A percentile compares a stretch with the other conserved stretches of the same genome.
phyloP scores from a whole-genome alignment of 2,797 vertebrate species.

The Crypturellus tataupa region DNA sequence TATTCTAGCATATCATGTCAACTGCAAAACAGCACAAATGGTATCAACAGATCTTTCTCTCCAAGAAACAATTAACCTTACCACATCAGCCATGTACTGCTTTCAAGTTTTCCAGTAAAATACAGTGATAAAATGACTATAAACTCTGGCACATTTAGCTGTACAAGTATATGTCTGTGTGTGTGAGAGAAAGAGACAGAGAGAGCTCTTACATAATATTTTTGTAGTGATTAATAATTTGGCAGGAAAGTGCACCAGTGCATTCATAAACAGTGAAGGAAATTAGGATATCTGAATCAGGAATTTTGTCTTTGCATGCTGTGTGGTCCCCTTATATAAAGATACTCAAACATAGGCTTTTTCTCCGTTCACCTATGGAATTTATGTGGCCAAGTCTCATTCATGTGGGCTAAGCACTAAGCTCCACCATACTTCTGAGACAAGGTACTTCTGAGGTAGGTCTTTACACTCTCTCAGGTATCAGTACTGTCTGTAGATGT shows the following conservation, averaged over 20 bases:
- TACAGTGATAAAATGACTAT: background rate
- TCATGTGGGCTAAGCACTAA: background rate
- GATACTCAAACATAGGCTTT: background rate
- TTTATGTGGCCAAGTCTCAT: background rate
- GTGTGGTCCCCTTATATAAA: background rate
- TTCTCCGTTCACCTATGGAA: background rate
- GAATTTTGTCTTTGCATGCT: background rate
- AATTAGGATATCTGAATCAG: background rate
- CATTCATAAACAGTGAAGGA: background rate
- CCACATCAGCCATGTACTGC: background rate
- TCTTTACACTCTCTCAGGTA: background rate
- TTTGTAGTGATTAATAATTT: background rate
- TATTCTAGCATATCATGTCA: background rate
- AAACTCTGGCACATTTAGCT: background rate
- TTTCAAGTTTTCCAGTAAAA: constrained; percentile 7
- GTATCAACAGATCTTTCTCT: background rate
- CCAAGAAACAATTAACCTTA: background rate
- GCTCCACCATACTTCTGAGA: background rate
- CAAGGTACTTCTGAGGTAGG: background rate
- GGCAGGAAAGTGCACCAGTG: background rate
- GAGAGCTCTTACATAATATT: background rate
- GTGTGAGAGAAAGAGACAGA: too few relatives aligned
- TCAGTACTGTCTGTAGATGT: background rate
- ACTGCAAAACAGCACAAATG: background rate
- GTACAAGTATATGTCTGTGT: background rate